Percentiles rank a stretch among this genome's conserved stretches.
Conservation (phyloP, 2,888 invertebrate genomes). For the Pilophorus perplexus region DNA sequence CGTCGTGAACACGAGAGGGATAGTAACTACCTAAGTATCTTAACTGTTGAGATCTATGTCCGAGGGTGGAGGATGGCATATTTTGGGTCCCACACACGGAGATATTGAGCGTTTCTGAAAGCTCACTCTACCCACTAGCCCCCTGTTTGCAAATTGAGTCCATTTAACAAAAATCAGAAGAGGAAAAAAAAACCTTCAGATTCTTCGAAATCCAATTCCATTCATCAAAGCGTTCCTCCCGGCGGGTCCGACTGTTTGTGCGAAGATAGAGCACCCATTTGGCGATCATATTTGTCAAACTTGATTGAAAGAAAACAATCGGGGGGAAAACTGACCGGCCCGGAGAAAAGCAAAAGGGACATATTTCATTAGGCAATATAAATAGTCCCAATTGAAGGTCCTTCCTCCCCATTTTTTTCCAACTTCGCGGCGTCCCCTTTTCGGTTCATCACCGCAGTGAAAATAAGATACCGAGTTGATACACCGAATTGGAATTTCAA, state of each 20-base stretch:
- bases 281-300: slow-evolving; percentile 38
- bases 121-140: too few relatives aligned
- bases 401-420: slow-evolving; percentile 5
- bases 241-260: slow-evolving; percentile 15
- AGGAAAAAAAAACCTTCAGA: too few relatives aligned
- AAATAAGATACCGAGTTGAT: too few relatives aligned
- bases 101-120: too few relatives aligned
- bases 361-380: slow-evolving; percentile 47
- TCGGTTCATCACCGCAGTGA: too few relatives aligned
- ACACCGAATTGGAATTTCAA: slow-evolving; percentile 6
- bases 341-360: slow-evolving; percentile 17
- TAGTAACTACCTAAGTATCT: too few relatives aligned
- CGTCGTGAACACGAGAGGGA: too few relatives aligned
- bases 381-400: slow-evolving; percentile 41
- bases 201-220: not conserved
- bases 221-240: slow-evolving; percentile 28
- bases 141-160: too few relatives aligned
- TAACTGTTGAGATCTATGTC: too few relatives aligned
- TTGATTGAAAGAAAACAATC: slow-evolving; percentile 46
- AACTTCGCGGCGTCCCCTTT: not conserved
- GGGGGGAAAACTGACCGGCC: slow-evolving; percentile 2
- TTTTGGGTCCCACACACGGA: too few relatives aligned
- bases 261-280: slow-evolving; percentile 9
- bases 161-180: too few relatives aligned
- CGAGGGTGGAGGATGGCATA: too few relatives aligned